A percentile compares a stretch with the other conserved stretches of the same genome.
These are phyloP conservation scores for Phrynocephalus versicolor DNA, from an alignment of 2,113 vertebrate genomes.

Conservation along the genomic window DNA sequence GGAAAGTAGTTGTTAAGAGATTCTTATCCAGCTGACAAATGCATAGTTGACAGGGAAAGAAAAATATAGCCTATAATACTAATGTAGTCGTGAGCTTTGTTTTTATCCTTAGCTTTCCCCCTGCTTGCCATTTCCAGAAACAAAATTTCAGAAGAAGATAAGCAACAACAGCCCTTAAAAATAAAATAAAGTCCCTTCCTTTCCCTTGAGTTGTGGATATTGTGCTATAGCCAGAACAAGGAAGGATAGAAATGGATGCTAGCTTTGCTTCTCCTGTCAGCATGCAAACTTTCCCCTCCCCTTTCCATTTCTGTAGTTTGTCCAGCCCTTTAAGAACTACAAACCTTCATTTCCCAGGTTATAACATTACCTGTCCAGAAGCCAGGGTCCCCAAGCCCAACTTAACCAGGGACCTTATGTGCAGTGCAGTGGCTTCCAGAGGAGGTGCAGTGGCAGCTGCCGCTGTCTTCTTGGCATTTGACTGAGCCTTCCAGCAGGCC, in stretches of 20 bases:
- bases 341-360: not conserved
- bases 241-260: not conserved
- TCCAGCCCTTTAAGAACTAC: not conserved
- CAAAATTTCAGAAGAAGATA: slow-evolving; percentile 24
- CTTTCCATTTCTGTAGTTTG: no score
- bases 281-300: no score
- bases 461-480: no score
- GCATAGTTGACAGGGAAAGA: slow-evolving; percentile 40
- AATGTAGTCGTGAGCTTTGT: slow-evolving; percentile 33
- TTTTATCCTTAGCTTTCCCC: slow-evolving; percentile 13
- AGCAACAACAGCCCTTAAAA: no score
- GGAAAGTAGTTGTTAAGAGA: slow-evolving; percentile 23
- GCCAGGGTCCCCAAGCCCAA: no score
- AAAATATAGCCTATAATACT: slow-evolving; percentile 49
- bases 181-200: no score
- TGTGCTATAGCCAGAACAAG: not conserved
- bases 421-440: no score
- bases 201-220: slow-evolving; percentile 16
- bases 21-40: slow-evolving; percentile 43
- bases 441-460: no score
- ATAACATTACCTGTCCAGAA: not conserved
- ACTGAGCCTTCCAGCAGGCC: no score
- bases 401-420: no score
- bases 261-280: not conserved
- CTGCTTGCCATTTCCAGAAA: not conserved